Conservation (phyloP, 2,113 vertebrate genomes). For the Myrmecophaga tridactyla region DNA sequence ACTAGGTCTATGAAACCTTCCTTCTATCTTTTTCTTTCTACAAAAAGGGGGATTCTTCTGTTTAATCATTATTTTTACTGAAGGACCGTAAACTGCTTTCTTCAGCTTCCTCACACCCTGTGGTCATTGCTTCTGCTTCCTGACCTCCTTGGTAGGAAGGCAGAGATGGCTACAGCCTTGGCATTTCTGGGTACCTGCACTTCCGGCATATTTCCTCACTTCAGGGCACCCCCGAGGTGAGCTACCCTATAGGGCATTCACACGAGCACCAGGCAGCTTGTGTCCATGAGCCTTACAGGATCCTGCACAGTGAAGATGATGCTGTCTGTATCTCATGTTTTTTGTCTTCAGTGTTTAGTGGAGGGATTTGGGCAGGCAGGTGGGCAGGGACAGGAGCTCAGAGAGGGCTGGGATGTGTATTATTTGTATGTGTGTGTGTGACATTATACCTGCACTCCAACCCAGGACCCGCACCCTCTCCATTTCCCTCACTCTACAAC, state of each 20-base stretch:
- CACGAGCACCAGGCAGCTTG: rapidly evolving
- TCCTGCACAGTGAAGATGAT: background rate
- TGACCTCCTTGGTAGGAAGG: background rate
- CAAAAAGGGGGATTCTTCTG: background rate
- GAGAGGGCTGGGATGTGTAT: rapidly evolving
- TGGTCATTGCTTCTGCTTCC: background rate
- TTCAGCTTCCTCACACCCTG: background rate
- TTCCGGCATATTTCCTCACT: background rate
- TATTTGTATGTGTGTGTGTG: background rate
- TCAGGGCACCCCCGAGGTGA: background rate
- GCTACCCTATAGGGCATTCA: background rate
- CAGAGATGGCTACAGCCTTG: slow-evolving; percentile 50
- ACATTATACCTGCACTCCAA: background rate
- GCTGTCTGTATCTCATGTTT: background rate
- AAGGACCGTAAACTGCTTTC: background rate
- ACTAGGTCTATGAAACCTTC: slow-evolving; percentile 27
- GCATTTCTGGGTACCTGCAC: slow-evolving; percentile 21
- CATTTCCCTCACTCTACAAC: rapidly evolving
- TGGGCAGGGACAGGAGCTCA: background rate
- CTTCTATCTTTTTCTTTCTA: slow-evolving; percentile 15
- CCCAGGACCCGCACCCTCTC: rapidly evolving
- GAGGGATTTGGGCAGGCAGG: background rate
- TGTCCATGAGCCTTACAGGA: background rate
- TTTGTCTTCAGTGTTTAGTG: background rate
- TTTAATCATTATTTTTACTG: background rate